Conservation (phyloP, 2,888 invertebrate species). For the Lampropteryx suffumata region DNA sequence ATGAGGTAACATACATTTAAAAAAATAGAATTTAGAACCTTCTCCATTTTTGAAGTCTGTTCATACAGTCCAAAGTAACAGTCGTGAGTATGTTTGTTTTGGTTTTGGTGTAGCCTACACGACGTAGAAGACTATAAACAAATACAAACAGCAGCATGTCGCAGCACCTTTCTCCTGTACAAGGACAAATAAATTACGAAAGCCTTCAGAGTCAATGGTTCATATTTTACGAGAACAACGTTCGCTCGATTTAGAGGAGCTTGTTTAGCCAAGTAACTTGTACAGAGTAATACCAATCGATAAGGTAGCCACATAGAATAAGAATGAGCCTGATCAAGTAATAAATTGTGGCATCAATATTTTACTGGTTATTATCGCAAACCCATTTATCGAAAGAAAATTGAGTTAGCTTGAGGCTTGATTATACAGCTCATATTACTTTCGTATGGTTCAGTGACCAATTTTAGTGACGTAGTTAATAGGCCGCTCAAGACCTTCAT, state of each 20-base stretch:
- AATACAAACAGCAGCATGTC: background rate
- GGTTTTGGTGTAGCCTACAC: too few species aligned
- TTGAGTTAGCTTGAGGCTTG: too few species aligned
- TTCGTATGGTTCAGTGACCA: too few species aligned
- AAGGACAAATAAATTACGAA: slow-evolving; percentile 29
- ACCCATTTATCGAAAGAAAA: background rate
- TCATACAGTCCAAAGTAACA: too few species aligned
- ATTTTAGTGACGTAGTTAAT: too few species aligned
- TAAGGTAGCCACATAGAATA: slow-evolving; percentile 42
- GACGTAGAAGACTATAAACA: too few species aligned
- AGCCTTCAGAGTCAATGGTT: slow-evolving; percentile 29
- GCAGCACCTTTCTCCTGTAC: slow-evolving; percentile 8
- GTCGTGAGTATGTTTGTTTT: too few species aligned
- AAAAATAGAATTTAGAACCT: too few species aligned
- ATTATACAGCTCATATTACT: too few species aligned
- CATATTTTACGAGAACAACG: slow-evolving; percentile 35
- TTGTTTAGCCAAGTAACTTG: slow-evolving; percentile 34
- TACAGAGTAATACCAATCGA: slow-evolving; percentile 40
- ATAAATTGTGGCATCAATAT: slow-evolving; percentile 44
- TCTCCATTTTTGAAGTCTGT: too few species aligned
- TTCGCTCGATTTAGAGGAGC: slow-evolving; percentile 26
- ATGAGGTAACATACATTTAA: too few species aligned
- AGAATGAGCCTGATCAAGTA: slow-evolving; percentile 43
- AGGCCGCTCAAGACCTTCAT: too few species aligned
- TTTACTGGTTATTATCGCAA: slow-evolving; percentile 9